These are phyloP conservation scores for Anagyrus pseudococci DNA, from an alignment of 2,888 invertebrate species.

Conservation along the genomic window DNA sequence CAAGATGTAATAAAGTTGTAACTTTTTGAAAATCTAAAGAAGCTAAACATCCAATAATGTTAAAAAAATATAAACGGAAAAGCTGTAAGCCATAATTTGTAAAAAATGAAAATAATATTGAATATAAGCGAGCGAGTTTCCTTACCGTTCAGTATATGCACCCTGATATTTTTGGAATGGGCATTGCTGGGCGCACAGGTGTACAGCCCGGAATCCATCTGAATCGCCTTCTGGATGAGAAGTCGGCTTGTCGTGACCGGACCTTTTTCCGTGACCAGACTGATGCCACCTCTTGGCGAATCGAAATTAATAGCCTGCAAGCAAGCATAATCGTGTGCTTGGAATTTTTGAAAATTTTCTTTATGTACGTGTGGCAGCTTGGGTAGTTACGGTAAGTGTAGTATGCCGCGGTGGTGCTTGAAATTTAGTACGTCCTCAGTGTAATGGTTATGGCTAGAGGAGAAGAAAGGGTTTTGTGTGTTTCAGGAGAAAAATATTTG, in stretches of 20 bases:
- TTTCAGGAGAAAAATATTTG: too few relatives aligned
- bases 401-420: too few relatives aligned
- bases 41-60: background rate
- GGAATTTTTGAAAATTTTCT: background rate
- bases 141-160: slow-evolving; percentile 87
- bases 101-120: background rate
- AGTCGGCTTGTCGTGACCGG: slow-evolving; percentile 82
- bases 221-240: slow-evolving; percentile 81
- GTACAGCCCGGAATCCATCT: slow-evolving; percentile 81
- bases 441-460: too few relatives aligned
- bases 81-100: background rate
- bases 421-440: too few relatives aligned
- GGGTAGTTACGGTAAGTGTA: too few relatives aligned
- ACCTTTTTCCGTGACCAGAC: slow-evolving; percentile 86
- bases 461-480: too few relatives aligned
- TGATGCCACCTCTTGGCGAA: slow-evolving; percentile 87
- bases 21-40: too few relatives aligned
- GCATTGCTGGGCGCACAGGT: slow-evolving; percentile 87
- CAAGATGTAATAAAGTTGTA: too few relatives aligned
- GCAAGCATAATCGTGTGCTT: slow-evolving; percentile 37
- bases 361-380: too few relatives aligned
- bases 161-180: slow-evolving; percentile 77
- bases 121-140: slow-evolving; percentile 45
- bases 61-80: background rate
- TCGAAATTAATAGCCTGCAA: slow-evolving; percentile 86